These are phyloP conservation scores for Luscinia megarhynchos DNA, from an alignment of 2,797 vertebrate genomes.

Conservation along the genomic window DNA sequence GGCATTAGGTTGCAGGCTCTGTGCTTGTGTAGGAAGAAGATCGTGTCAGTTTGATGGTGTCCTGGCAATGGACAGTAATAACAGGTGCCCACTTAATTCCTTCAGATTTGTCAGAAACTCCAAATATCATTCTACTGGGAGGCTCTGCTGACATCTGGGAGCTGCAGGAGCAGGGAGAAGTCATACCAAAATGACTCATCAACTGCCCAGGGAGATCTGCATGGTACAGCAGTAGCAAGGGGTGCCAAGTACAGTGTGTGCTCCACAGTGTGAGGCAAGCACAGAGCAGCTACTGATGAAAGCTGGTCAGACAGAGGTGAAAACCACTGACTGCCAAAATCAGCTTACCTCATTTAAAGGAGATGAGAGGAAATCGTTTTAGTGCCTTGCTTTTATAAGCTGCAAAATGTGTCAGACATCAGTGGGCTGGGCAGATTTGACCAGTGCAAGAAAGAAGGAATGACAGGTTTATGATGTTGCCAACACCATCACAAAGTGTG, in stretches of 20 bases:
- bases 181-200: neutral
- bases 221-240: neutral
- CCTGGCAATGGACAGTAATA: neutral
- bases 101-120: neutral
- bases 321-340: neutral
- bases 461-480: neutral
- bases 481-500: neutral
- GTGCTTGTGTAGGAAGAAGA: neutral
- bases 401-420: neutral
- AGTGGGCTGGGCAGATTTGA: neutral
- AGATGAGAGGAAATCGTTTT: neutral
- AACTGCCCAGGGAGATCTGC: neutral
- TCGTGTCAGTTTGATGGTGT: neutral
- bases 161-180: neutral
- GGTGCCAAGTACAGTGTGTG: fast-evolving
- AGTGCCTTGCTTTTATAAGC: neutral
- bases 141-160: neutral
- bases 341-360: neutral
- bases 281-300: neutral
- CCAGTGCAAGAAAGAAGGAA: neutral
- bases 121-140: neutral
- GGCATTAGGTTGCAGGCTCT: neutral
- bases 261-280: neutral
- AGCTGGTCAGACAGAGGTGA: neutral
- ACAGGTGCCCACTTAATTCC: neutral